Evolutionary conservation across 2,113 vertebrate genomes (phyloP).

Genomic region (Diadophis punctatus): DNA sequence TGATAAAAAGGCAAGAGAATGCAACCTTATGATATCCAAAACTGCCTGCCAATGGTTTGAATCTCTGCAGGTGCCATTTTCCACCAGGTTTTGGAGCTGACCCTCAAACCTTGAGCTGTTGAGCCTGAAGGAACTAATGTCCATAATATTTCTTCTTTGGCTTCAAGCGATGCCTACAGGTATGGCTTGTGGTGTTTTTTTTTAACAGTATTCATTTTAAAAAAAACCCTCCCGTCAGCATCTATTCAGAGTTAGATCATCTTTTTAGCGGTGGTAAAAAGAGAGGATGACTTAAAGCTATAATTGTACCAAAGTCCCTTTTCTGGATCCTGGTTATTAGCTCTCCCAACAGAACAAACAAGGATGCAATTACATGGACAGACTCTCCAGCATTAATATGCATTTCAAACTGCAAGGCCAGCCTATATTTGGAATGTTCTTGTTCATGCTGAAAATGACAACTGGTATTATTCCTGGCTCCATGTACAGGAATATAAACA

Average conservation of each 20-base stretch:
- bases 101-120: neutral
- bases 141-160: neutral
- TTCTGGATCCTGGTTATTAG: neutral
- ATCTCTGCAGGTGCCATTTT: neutral
- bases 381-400: neutral
- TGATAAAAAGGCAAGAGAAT: neutral
- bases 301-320: neutral
- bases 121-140: neutral
- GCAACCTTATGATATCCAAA: neutral
- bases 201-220: neutral
- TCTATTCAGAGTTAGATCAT: neutral
- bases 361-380: neutral
- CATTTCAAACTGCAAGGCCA: neutral
- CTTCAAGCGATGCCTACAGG: neutral
- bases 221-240: neutral
- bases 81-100: neutral
- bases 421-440: neutral
- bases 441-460: conserved; percentile 23
- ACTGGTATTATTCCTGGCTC: conserved; percentile 9
- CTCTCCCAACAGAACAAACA: neutral
- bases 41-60: neutral
- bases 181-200: neutral
- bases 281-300: neutral
- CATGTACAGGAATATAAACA: neutral
- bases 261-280: neutral